These are phyloP conservation scores for Ranitomeya variabilis DNA, from an alignment of 2,113 vertebrate species.

Conservation along the genomic window DNA sequence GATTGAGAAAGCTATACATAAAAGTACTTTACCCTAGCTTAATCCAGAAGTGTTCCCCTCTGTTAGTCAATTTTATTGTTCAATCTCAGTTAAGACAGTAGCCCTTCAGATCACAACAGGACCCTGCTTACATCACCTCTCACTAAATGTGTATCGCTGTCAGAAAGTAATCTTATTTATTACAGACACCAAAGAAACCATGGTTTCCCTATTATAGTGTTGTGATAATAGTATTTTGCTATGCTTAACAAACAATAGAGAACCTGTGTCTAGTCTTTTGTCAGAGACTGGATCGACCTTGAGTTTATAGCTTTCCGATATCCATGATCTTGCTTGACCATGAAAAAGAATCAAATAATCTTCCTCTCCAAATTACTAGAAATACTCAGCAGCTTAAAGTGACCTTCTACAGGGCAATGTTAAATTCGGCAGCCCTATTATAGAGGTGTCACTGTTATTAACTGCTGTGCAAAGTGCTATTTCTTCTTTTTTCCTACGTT, in stretches of 20 bases:
- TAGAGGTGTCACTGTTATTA: slow-evolving; percentile 79
- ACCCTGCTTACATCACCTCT: not conserved
- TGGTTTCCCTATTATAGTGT: slow-evolving; percentile 54
- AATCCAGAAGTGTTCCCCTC: not conserved
- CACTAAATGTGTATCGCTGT: not conserved
- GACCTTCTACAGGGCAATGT: slow-evolving; percentile 82
- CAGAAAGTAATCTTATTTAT: slow-evolving; percentile 36
- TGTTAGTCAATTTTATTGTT: not conserved
- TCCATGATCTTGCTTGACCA: slow-evolving; percentile 61
- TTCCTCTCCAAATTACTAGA: slow-evolving; percentile 74
- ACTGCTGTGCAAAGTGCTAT: slow-evolving; percentile 83
- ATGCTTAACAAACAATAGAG: slow-evolving; percentile 64
- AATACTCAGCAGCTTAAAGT: slow-evolving; percentile 74
- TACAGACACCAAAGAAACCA: slow-evolving; percentile 10
- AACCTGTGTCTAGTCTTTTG: slow-evolving; percentile 56
- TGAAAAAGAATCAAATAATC: slow-evolving; percentile 62
- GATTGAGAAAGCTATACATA: not conserved
- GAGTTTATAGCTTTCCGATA: slow-evolving; percentile 43
- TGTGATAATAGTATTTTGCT: slow-evolving; percentile 59
- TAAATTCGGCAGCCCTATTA: slow-evolving; percentile 81
- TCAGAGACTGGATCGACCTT: slow-evolving; percentile 65
- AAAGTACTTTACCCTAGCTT: not conserved
- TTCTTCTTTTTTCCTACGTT: slow-evolving; percentile 68
- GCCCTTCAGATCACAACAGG: not conserved
- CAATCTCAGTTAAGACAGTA: not conserved